A percentile compares a stretch with the other conserved stretches of the same genome.
phyloP scores from a whole-genome alignment of 2,888 invertebrate genomes.

The Rhimphoctona megacephalus region DNA sequence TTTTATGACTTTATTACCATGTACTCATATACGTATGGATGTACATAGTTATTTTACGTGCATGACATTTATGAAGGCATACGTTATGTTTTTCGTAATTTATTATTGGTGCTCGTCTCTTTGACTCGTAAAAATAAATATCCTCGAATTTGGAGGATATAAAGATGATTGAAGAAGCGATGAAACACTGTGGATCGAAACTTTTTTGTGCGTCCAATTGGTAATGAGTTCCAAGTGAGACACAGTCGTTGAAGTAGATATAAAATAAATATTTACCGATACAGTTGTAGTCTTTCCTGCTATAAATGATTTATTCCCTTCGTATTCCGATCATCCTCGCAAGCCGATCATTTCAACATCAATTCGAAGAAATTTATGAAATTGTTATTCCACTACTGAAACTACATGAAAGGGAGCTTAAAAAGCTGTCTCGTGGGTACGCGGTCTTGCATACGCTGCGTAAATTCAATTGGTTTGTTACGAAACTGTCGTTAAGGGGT shows the following conservation, averaged over 20 bases:
- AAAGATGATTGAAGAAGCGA: background rate
- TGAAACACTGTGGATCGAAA: background rate
- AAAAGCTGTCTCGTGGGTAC: background rate
- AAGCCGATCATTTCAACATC: background rate
- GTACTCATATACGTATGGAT: background rate
- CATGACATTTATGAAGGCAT: slow-evolving; percentile 9
- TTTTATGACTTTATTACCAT: slow-evolving; percentile 6
- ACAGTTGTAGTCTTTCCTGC: background rate
- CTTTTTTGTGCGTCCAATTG: background rate
- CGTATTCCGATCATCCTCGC: background rate
- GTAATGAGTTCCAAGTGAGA: slow-evolving; percentile 1
- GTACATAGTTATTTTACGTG: background rate
- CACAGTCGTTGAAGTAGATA: too few species aligned
- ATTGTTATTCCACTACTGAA: slow-evolving; percentile 5
- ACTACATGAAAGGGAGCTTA: background rate
- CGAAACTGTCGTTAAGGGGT: slow-evolving; percentile 59
- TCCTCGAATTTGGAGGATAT: background rate
- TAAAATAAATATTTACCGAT: background rate
- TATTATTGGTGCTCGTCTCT: slow-evolving; percentile 16
- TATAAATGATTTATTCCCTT: background rate
- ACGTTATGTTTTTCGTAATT: slow-evolving; percentile 44
- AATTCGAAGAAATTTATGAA: background rate
- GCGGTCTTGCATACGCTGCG: background rate
- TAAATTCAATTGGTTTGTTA: slow-evolving; percentile 49
- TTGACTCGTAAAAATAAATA: slow-evolving; percentile 44